Evolutionary conservation across 2,888 invertebrate species (phyloP).

Genomic region (Drosophila mulleri): DNA sequence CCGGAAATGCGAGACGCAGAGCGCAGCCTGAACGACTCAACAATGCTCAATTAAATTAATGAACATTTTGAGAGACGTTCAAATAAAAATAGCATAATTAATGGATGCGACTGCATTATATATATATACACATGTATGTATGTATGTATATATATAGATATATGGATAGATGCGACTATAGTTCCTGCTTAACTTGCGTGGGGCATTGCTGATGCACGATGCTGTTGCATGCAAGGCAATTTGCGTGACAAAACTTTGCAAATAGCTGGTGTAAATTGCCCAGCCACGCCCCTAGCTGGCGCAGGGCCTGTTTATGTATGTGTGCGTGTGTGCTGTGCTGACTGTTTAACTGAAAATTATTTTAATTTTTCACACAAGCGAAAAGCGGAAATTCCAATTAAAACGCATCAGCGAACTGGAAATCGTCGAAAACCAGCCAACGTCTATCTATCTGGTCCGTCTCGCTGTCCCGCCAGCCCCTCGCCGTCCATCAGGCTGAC

Average conservation of each 20-base stretch:
- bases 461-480: neutral
- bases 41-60: conserved; percentile 67
- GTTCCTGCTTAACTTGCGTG: neutral
- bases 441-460: conserved; percentile 3
- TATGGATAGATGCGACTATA: neutral
- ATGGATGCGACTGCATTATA: conserved; percentile 39
- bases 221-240: conserved; percentile 20
- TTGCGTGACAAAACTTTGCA: conserved; percentile 55
- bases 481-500: conserved; percentile 15
- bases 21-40: conserved; percentile 20
- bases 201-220: neutral
- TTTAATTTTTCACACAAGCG: conserved; percentile 71
- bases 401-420: conserved; percentile 71
- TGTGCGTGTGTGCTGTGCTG: neutral
- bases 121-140: no score
- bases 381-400: conserved; percentile 78
- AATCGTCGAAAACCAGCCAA: conserved; percentile 28
- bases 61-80: conserved; percentile 47
- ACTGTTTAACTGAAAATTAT: conserved; percentile 57
- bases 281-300: conserved; percentile 1
- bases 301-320: no score
- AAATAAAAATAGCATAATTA: conserved; percentile 56
- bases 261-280: conserved; percentile 36
- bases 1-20: conserved; percentile 31
- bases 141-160: neutral